Evolutionary conservation across 2,113 vertebrate species (phyloP).

Genomic region (Ramphastos sulfuratus): DNA sequence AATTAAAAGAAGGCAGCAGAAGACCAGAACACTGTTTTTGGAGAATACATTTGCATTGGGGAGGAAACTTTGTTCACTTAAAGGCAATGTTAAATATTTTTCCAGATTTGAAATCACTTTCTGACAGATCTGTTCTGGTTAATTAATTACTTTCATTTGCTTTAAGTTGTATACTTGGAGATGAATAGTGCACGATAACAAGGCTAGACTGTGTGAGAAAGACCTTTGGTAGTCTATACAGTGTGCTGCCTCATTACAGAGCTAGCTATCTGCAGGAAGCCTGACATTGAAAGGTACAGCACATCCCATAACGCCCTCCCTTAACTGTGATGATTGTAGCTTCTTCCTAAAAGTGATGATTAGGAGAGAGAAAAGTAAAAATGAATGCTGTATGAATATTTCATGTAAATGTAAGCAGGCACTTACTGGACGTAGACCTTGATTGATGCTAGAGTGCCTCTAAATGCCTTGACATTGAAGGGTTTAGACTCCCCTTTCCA

Average conservation of each 20-base stretch:
- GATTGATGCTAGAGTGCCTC: slow-evolving; percentile 95
- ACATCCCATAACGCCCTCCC: slow-evolving; percentile 85
- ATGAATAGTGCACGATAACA: slow-evolving; percentile 74
- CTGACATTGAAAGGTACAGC: slow-evolving; percentile 85
- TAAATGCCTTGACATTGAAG: slow-evolving; percentile 94
- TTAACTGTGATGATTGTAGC: slow-evolving; percentile 94
- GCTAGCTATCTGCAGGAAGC: slow-evolving; percentile 83
- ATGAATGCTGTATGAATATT: slow-evolving; percentile 99
- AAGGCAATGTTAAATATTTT: slow-evolving; percentile 68
- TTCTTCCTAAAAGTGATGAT: slow-evolving; percentile 94
- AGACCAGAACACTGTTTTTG: background rate
- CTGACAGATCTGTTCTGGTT: slow-evolving; percentile 74
- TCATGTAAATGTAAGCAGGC: slow-evolving; percentile 99
- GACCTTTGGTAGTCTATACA: slow-evolving; percentile 79
- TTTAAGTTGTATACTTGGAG: slow-evolving; percentile 76
- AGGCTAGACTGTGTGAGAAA: slow-evolving; percentile 73
- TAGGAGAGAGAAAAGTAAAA: slow-evolving; percentile 94
- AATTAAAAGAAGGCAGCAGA: slow-evolving; percentile 42
- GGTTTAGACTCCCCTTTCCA: slow-evolving; percentile 80
- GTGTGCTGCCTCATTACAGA: slow-evolving; percentile 84
- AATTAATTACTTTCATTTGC: slow-evolving; percentile 82
- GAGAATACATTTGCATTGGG: fast-evolving
- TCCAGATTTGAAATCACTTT: slow-evolving; percentile 75
- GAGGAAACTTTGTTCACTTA: slow-evolving; percentile 16
- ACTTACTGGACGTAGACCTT: slow-evolving; percentile 93